Base-by-base conservation (phyloP, 2,797 vertebrate species). In the Pipistrellus pygmaeus region DNA sequence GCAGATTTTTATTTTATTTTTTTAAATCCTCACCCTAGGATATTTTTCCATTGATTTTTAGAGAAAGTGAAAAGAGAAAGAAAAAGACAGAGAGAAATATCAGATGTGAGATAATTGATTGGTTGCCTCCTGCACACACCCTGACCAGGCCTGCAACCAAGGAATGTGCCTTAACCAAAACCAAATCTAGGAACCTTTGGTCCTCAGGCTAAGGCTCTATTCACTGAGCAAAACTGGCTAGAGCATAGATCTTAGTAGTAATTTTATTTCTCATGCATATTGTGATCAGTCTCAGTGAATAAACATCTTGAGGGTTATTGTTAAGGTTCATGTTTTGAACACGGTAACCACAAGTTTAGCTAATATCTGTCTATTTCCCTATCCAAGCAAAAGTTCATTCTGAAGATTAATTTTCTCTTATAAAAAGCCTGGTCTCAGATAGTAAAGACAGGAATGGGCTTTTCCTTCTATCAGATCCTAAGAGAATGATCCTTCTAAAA, bases 401-500 rank as follows among this genome's bases (percentile, higher is more conserved):
- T 95, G 60, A 88, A 86, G 25, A 20, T 87, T 87, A 81, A 81
- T 87, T 88, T 87, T 94, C 60, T 83, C 35, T 85, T 44, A 84
- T 51, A 62, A 84, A 88, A 83, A 89, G 32, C 25, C 27, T 92
- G 8, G n/a, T 87, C n/a, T 84, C 32, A 81, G 44, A 84, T 66
- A 13, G 21, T 68, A 46, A 88, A 86, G 64, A 44, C 20, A 78
- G 78, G 27, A 57, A n/a, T 89, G 17, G 11, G 10, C 48, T 51
- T 84, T 72, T 75, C 4, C 30, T 82, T 35, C 51, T 60, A 23
- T 75, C 48, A 90, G 82, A 51, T 88, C 32, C 20, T 75, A 82
- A 87, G 38, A 88, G 62, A 93, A 72, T 72, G 57, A 77, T 55
- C 18, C 30, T 55, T 91, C 35, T 72, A 69, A 68, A 93, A 88